A percentile compares a stretch with the other conserved stretches of the same genome.
phyloP scores from a whole-genome alignment of 2,113 vertebrate genomes.

The Hippolais icterina region DNA sequence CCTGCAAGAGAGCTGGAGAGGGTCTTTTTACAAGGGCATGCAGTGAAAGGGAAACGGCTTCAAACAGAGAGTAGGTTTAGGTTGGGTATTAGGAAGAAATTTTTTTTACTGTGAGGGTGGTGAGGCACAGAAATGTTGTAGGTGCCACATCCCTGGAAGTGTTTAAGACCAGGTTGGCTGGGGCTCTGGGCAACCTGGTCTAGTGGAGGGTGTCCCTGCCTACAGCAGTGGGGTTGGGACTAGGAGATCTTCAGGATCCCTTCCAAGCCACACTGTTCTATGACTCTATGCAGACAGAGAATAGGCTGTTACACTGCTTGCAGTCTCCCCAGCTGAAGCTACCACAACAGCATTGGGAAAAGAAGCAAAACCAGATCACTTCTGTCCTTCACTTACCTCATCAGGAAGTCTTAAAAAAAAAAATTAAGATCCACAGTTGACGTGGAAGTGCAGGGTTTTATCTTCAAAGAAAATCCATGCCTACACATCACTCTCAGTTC shows the following conservation, averaged over 20 bases:
- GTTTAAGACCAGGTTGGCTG: not conserved
- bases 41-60: not conserved
- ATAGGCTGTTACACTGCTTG: not conserved
- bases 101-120: not conserved
- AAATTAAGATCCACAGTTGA: not conserved
- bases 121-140: not conserved
- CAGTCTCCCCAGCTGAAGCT: not conserved
- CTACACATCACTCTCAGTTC: not conserved
- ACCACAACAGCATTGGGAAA: not conserved
- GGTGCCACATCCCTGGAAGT: not conserved
- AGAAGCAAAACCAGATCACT: not conserved
- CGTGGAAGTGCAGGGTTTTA: not conserved
- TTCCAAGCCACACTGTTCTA: not conserved
- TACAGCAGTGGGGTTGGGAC: not conserved
- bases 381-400: not conserved
- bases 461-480: not conserved
- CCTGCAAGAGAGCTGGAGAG: not conserved
- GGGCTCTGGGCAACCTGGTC: not conserved
- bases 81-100: not conserved
- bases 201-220: not conserved
- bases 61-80: not conserved
- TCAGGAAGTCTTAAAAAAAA: not conserved
- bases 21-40: not conserved
- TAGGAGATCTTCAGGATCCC: not conserved
- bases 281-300: accelerated